Conservation (phyloP, 2,113 vertebrate genomes). For the Rhinichthys klamathensis region DNA sequence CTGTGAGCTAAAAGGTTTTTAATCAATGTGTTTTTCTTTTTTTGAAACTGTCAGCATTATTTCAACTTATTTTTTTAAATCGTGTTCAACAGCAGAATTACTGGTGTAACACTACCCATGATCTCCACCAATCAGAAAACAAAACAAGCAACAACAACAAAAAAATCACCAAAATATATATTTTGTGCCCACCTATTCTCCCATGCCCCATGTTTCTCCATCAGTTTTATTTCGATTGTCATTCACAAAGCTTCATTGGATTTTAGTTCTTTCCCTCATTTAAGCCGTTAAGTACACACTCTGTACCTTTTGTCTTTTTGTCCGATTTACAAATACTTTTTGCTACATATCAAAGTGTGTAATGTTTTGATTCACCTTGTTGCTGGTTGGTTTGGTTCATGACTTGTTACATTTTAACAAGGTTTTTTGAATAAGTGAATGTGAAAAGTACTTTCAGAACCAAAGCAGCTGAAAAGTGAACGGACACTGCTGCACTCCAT, state of each 20-base stretch:
- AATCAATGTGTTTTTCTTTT: too few species aligned
- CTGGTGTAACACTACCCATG: not conserved
- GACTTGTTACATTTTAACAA: not conserved
- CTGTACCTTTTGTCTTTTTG: not conserved
- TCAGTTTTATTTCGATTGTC: not conserved
- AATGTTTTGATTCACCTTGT: not conserved
- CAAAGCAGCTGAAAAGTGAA: not conserved
- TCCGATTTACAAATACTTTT: not conserved
- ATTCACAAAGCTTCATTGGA: not conserved
- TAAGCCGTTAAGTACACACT: not conserved
- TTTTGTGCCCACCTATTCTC: not conserved
- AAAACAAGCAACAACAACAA: not conserved
- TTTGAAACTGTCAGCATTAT: not conserved
- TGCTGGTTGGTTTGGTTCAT: not conserved
- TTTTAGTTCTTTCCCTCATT: not conserved
- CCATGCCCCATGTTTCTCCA: not conserved
- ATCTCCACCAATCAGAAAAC: not conserved
- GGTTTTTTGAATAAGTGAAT: not conserved
- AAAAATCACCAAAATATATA: not conserved
- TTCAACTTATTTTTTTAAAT: not conserved
- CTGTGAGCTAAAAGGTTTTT: too few species aligned
- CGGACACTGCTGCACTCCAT: not conserved
- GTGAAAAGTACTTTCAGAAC: not conserved
- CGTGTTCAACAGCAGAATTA: not conserved
- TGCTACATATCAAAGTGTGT: not conserved